Conservation (phyloP, 2,797 vertebrate genomes). For the Chaetodon trifasciatus region DNA sequence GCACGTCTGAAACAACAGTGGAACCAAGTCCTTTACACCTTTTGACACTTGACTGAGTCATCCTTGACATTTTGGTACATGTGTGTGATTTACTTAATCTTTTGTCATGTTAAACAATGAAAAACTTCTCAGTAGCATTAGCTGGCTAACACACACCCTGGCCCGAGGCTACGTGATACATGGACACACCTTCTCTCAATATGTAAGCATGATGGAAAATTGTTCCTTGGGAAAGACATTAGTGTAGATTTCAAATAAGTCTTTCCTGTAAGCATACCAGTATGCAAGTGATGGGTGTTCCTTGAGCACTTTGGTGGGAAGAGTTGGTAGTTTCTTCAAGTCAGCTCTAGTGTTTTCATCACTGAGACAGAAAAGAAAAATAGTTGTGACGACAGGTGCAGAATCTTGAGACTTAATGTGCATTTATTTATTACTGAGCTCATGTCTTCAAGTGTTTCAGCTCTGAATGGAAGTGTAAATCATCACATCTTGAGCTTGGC, state of each 20-base stretch:
- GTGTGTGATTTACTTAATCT: too few species aligned
- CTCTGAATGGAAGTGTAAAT: neutral
- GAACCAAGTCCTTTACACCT: too few species aligned
- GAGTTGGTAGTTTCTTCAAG: constrained; percentile 93
- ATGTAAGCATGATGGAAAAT: neutral
- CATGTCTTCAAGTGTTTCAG: neutral
- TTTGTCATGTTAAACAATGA: too few species aligned
- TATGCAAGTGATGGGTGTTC: constrained; percentile 97
- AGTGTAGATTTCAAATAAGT: neutral
- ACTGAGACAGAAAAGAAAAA: constrained; percentile 56
- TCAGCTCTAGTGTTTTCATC: constrained; percentile 89
- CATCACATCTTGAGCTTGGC: neutral
- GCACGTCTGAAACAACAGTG: too few species aligned
- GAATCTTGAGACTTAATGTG: neutral
- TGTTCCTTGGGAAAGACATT: neutral
- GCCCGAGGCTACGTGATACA: too few species aligned
- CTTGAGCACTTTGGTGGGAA: constrained; percentile 96
- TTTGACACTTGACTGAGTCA: too few species aligned
- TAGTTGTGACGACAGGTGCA: neutral
- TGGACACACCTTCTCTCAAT: too few species aligned
- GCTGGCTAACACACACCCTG: too few species aligned
- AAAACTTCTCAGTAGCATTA: too few species aligned
- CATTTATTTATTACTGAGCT: neutral
- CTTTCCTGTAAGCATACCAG: constrained; percentile 85
- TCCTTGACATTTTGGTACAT: too few species aligned